These are phyloP conservation scores for Hesperia comma DNA, from an alignment of 2,888 invertebrate species.

Conservation along the genomic window DNA sequence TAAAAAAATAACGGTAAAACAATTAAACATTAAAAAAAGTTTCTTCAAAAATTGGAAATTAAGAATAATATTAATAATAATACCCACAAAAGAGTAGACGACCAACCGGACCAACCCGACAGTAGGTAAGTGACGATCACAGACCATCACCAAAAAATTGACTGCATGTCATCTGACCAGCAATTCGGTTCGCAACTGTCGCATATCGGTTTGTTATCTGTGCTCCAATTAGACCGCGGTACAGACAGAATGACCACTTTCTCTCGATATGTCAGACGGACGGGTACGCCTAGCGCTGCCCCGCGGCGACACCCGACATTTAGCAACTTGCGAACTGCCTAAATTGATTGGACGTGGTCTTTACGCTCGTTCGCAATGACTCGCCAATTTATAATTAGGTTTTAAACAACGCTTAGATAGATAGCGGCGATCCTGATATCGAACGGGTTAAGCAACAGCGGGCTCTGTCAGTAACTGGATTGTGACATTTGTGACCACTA, in stretches of 20 bases:
- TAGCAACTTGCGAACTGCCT: slow-evolving; percentile 17
- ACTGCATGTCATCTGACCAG: not conserved
- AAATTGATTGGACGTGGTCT: slow-evolving; percentile 21
- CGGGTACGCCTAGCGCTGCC: slow-evolving; percentile 13
- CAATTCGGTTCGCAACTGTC: not conserved
- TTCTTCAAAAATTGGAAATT: too few relatives aligned
- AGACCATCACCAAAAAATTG: too few relatives aligned
- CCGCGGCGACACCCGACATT: slow-evolving; percentile 24
- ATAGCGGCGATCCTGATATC: too few relatives aligned
- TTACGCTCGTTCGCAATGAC: not conserved
- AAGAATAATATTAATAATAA: too few relatives aligned
- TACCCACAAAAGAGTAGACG: too few relatives aligned
- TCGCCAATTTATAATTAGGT: not conserved
- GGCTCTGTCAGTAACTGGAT: too few relatives aligned
- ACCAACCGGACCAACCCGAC: too few relatives aligned
- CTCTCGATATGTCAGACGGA: slow-evolving; percentile 17
- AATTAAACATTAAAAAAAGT: too few relatives aligned
- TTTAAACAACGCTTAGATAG: not conserved
- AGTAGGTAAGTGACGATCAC: too few relatives aligned
- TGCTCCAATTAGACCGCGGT: slow-evolving; percentile 12
- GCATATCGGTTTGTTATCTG: not conserved
- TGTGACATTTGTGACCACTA: too few relatives aligned
- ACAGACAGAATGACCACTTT: slow-evolving; percentile 19
- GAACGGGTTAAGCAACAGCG: too few relatives aligned
- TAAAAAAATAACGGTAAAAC: too few relatives aligned